Evolutionary conservation across 2,113 vertebrate genomes (phyloP).

Genomic region (Platichthys flesus): DNA sequence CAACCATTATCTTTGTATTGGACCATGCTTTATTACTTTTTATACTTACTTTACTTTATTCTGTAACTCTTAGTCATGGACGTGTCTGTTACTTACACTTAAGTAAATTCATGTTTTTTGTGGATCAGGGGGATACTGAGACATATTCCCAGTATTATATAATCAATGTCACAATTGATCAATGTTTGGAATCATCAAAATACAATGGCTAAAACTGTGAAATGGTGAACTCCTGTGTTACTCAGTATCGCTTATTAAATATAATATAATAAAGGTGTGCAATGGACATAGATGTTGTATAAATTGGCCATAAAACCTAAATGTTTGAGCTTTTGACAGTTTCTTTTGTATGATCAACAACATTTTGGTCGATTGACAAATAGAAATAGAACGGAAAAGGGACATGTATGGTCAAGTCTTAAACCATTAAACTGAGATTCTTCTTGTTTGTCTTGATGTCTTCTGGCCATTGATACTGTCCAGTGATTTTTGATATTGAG

Average conservation of each 20-base stretch:
- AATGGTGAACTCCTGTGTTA: no score
- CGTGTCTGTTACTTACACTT: background rate
- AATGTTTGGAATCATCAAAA: background rate
- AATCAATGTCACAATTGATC: background rate
- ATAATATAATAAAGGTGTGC: no score
- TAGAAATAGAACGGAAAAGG: background rate
- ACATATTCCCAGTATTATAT: background rate
- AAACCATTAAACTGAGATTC: background rate
- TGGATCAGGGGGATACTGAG: background rate
- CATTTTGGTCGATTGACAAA: background rate
- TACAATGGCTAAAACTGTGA: no score
- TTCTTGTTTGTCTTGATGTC: background rate
- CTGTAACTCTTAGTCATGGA: background rate
- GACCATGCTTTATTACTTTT: background rate
- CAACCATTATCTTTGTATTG: background rate
- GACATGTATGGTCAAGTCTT: background rate
- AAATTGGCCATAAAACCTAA: no score
- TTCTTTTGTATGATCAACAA: background rate
- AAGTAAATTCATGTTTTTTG: background rate
- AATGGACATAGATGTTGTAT: no score
- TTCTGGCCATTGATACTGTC: background rate
- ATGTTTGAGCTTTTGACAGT: no score
- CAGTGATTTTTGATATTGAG: background rate
- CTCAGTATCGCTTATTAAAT: no score
- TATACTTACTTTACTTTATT: background rate